These are phyloP conservation scores for Falco rusticolus DNA, from an alignment of 2,797 vertebrate genomes.

Conservation along the genomic window DNA sequence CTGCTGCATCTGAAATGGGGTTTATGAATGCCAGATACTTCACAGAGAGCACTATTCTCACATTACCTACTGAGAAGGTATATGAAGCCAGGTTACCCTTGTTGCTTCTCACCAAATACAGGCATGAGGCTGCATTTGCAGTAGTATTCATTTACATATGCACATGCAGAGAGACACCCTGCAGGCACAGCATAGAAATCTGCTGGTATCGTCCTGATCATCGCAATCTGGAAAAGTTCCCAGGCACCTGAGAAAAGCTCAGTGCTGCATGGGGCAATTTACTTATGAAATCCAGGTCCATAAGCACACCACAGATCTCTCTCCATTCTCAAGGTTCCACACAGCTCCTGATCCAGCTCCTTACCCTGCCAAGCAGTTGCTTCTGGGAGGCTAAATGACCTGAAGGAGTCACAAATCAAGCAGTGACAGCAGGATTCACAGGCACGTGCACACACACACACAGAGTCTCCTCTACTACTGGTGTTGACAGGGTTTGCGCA, in stretches of 20 bases:
- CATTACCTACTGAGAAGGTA: not conserved
- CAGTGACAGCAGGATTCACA: not conserved
- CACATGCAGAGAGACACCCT: not conserved
- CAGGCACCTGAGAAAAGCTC: not conserved
- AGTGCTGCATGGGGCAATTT: not conserved
- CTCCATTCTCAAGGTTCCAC: not conserved
- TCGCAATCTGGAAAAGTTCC: not conserved
- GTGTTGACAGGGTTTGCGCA: not conserved
- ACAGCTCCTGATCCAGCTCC: not conserved
- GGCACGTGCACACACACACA: not conserved
- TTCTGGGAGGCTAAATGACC: not conserved
- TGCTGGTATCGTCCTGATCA: not conserved
- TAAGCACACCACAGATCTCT: not conserved
- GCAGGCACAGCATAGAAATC: not conserved
- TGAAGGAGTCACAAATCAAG: not conserved
- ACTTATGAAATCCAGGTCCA: not conserved
- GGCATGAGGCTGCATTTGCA: not conserved
- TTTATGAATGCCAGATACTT: not conserved
- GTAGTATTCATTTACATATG: not conserved
- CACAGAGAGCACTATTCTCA: not conserved
- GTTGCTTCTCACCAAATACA: not conserved
- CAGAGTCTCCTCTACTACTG: not conserved
- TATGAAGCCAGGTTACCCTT: not conserved
- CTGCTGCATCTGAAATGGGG: not conserved
- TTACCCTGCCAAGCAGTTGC: not conserved